Percentiles rank a stretch among this genome's conserved stretches.
Conservation (phyloP, 2,113 vertebrate species). For the Rissa tridactyla region DNA sequence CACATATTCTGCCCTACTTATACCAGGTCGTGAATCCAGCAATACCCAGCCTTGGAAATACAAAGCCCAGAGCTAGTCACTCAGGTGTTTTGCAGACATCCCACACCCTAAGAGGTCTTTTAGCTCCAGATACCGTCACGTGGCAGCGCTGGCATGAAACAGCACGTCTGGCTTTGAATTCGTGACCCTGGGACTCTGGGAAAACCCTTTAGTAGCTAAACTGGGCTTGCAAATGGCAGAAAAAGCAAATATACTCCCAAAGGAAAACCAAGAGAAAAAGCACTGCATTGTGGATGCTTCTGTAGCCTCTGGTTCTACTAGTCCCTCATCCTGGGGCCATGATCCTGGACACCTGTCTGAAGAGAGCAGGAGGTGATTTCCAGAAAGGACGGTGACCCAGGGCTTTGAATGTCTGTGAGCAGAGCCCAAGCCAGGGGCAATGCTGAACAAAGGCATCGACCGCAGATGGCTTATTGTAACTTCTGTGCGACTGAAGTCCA, state of each 20-base stretch:
- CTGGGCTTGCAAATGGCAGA: not conserved
- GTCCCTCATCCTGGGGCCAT: not conserved
- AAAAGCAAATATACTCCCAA: not conserved
- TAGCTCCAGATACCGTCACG: not conserved
- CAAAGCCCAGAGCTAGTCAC: not conserved
- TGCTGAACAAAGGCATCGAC: not conserved
- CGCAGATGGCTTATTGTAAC: fast-evolving
- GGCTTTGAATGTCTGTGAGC: not conserved
- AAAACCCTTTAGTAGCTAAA: not conserved
- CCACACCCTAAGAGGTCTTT: not conserved
- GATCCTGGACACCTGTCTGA: not conserved
- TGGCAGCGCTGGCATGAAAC: not conserved
- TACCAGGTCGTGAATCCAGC: not conserved
- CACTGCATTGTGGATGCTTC: not conserved
- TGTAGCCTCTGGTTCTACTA: not conserved
- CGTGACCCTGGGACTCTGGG: not conserved
- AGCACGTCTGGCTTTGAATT: not conserved
- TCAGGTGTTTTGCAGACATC: not conserved
- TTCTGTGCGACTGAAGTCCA: not conserved
- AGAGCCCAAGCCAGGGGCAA: not conserved
- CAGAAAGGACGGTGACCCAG: not conserved
- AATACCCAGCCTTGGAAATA: not conserved
- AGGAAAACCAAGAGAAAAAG: not conserved
- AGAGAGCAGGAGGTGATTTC: not conserved
- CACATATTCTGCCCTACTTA: not conserved